Evolutionary conservation across 2,888 invertebrate species (phyloP).

Genomic region (Ganaspis brasiliensis): DNA sequence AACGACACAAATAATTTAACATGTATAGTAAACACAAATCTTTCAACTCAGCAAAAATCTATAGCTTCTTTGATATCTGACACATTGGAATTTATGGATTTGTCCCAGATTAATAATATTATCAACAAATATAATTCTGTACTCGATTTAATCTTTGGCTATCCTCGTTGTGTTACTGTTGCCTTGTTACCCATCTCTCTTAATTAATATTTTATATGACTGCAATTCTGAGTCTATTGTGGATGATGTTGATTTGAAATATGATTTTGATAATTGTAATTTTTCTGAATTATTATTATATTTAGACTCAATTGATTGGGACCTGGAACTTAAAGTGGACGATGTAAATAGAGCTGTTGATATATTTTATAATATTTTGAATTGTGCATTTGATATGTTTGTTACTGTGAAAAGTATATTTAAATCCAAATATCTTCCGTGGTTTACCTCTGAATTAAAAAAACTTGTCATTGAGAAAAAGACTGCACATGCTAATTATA

Average conservation of each 20-base stretch:
- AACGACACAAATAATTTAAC: no score
- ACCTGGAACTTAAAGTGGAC: background rate
- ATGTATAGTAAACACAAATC: no score
- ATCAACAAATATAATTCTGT: no score
- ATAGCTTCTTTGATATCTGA: no score
- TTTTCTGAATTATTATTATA: constrained; percentile 7
- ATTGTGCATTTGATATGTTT: background rate
- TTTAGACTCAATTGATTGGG: constrained; percentile 13
- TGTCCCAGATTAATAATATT: no score
- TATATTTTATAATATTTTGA: constrained; percentile 12
- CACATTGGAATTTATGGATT: no score
- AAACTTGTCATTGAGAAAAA: constrained; percentile 10
- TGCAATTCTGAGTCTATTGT: background rate
- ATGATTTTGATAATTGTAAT: constrained; percentile 16
- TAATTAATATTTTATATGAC: no score
- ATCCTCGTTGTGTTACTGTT: no score
- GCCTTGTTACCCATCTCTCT: no score
- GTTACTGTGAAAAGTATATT: background rate
- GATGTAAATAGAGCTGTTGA: background rate
- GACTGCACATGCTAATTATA: background rate
- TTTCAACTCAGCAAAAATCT: no score
- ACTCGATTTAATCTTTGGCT: no score
- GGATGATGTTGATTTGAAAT: no score
- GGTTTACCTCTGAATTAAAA: constrained; percentile 34
- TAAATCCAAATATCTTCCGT: background rate